A percentile compares a stretch with the other conserved stretches of the same genome.
Conservation (phyloP, 2,888 invertebrate genomes). For the Apodemia mormo region DNA sequence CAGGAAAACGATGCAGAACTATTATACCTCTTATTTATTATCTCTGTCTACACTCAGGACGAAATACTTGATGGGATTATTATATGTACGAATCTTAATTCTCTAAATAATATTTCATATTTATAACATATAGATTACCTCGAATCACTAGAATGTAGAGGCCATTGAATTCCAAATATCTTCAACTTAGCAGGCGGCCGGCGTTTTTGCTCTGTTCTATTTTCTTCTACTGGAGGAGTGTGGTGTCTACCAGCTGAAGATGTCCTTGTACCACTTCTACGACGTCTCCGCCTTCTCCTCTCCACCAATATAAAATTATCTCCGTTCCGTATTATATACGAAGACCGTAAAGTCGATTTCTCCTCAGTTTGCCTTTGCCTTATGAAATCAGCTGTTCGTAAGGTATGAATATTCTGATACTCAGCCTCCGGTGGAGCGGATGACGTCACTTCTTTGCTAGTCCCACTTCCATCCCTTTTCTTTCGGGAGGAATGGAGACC, state of each 20-base stretch:
- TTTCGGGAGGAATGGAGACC: constrained; percentile 82
- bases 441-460: constrained; percentile 69
- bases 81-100: no score
- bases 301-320: constrained; percentile 78
- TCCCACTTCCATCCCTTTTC: constrained; percentile 80
- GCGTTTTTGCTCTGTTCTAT: constrained; percentile 68
- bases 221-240: constrained; percentile 72
- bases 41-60: no score
- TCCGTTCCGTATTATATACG: constrained; percentile 77
- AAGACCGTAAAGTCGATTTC: constrained; percentile 74
- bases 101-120: no score
- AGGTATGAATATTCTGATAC: constrained; percentile 75
- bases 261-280: constrained; percentile 73
- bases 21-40: no score
- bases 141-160: constrained; percentile 75
- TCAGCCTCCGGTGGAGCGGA: constrained; percentile 69
- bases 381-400: constrained; percentile 78
- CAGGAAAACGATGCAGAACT: no score
- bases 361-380: constrained; percentile 76
- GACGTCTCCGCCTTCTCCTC: constrained; percentile 68
- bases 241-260: constrained; percentile 73
- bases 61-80: no score
- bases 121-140: constrained; percentile 49
- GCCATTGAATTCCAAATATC: constrained; percentile 79
- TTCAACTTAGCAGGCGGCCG: constrained; percentile 75